Base-by-base conservation (phyloP, 2,888 invertebrate genomes). In the Dynastes maya region DNA sequence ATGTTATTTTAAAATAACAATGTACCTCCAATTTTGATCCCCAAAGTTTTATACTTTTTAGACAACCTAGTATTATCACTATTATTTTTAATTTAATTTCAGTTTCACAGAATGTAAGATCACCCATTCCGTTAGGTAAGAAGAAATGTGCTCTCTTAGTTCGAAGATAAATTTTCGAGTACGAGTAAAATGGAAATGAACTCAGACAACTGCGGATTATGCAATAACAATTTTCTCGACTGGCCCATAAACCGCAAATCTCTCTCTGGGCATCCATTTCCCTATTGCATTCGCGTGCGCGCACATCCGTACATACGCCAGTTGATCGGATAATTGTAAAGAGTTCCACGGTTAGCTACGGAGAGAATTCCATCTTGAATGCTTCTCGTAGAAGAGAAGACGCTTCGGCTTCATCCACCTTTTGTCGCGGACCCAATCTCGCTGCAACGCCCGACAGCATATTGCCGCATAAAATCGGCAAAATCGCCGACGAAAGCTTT, bases 401-500 rank as follows among this genome's bases (percentile, higher is more conserved):
- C 8, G 29, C 13, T 63, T 29, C 67, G 45, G n/a, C 45, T 65
- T n/a, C 29, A 40, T 67, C 27, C 9, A 67, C 67, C 40, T 67
- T 67, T 3, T 45, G 49, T 45, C 49, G 67, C 16, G 55, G 16
- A 55, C 8, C 11, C 11, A 49, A 67, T 67, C 49, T 49, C 16
- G 29, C 4, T 22, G 67, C 45, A 64, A n/a, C 37, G 67, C 22
- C 49, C 40, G 67, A 22, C 49, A 16, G 63, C 22, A 63, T 63
- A 63, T 63, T 63, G 63, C 11, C 27, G 67, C 27, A 67, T 27
- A 67, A 67, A 67, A 67, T 27, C n/a, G 49, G 49, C 0, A 49
- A 49, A 67, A 67, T 67, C 32, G 67, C 67, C 49, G 67, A 67
- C 49, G 67, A 67, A 67, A 67, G 67, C 67, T 67, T 49, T 67